Evolutionary conservation across 1,140 invertebrate species (phyloP).

Genomic region (Trichoplusia ni): DNA sequence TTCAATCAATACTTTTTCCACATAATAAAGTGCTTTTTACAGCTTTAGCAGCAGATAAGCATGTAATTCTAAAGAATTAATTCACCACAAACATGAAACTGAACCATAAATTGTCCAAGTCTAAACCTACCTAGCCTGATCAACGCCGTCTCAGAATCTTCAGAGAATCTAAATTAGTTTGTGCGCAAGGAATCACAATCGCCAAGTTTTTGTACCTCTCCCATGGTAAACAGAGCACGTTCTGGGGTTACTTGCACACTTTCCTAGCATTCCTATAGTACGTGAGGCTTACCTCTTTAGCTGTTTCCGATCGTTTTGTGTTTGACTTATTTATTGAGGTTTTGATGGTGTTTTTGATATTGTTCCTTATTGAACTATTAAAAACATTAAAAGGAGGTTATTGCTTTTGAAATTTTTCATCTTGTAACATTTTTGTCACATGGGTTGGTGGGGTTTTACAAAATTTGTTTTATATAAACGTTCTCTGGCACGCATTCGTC

Average conservation of each 20-base stretch:
- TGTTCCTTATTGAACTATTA: too few species aligned
- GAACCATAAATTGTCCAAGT: background rate
- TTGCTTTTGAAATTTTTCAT: too few species aligned
- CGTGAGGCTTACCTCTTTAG: slow-evolving; percentile 32
- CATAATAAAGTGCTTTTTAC: too few species aligned
- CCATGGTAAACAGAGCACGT: slow-evolving; percentile 60
- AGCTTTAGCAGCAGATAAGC: too few species aligned
- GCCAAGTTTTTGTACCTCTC: slow-evolving; percentile 56
- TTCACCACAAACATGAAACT: background rate
- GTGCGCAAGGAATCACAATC: slow-evolving; percentile 64
- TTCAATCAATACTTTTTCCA: too few species aligned
- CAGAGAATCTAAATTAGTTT: slow-evolving; percentile 67
- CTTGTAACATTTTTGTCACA: too few species aligned
- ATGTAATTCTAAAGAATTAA: too few species aligned
- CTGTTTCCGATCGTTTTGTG: slow-evolving; percentile 12
- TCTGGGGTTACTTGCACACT: slow-evolving; percentile 47
- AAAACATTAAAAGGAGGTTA: too few species aligned
- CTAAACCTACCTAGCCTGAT: slow-evolving; percentile 21
- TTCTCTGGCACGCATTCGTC: too few species aligned
- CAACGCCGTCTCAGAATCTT: slow-evolving; percentile 47
- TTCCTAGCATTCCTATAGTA: slow-evolving; percentile 61
- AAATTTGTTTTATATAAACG: too few species aligned
- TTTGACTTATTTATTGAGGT: slow-evolving; percentile 22
- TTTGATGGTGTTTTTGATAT: too few species aligned
- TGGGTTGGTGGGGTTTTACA: too few species aligned